Evolutionary conservation across 2,797 vertebrate species (phyloP), one percentile per base, ranked within the genome.

Genomic region (Anabas testudineus): DNA sequence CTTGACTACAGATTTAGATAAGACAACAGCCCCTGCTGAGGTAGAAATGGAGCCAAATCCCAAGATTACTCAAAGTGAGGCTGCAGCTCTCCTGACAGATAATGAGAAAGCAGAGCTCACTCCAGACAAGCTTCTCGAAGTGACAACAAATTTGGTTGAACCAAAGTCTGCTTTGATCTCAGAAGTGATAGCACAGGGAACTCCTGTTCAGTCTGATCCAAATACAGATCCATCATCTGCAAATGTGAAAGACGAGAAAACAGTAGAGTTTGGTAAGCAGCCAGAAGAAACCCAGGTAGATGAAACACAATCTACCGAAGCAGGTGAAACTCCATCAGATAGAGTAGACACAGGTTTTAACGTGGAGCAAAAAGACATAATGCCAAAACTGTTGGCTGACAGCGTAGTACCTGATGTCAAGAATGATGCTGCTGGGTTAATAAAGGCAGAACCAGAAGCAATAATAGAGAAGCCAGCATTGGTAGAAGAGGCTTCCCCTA

Each of bases 1-100:
- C 58, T 78, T 36, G 34, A 71, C 43, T 57, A 51, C 73, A 69
- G 62, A 71, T 83, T 81, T 72, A 82, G 81, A 88, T 48, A 47
- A 81, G 49, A 69, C 66, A 56, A 15, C 58, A 53, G 58, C 24
- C 34, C 52, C 77, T 19, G 32, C 61, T 69, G 59, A 84, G 49
- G 43, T 21, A 66, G 71, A 75, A 82, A 67, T 49, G 9, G 65
- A 80, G 73, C 57, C 74, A 77, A 73, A 79, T 74, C 59, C 41
- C 19, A 7, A 74, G 42, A 80, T 74, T 67, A 56, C 42, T 28
- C 67, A 64, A 58, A 76, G 30, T 56, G 84, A 78, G 37, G 58
- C 61, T 78, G 45, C 22, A 51, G 67, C 73, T 69, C 68, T 60
- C 46, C 18, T 39, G 41, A 47, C 59, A 81, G 71, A 77, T 71